A percentile compares a stretch with the other conserved stretches of the same genome.
These are phyloP conservation scores for Papilio protenor DNA, from an alignment of 2,888 invertebrate species.

Conservation along the genomic window DNA sequence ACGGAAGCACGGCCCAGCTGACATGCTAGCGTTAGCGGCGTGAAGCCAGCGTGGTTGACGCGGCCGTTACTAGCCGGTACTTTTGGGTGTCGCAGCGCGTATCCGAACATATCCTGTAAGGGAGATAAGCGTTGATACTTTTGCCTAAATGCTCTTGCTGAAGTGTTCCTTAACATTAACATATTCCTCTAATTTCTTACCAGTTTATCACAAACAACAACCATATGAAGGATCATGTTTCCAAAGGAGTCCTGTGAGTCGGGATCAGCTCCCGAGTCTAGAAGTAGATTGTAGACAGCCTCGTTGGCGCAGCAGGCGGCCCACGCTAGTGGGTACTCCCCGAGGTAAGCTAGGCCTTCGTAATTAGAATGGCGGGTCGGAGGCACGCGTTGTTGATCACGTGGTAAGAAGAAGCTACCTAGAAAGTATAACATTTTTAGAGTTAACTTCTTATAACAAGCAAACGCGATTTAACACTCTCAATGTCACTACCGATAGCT, in stretches of 20 bases:
- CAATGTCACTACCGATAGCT: slow-evolving; percentile 88
- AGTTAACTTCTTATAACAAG: not conserved
- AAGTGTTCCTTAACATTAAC: not conserved
- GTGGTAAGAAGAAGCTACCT: slow-evolving; percentile 96
- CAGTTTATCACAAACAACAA: slow-evolving; percentile 98
- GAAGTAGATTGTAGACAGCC: slow-evolving; percentile 97
- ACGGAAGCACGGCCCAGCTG: slow-evolving; percentile 98
- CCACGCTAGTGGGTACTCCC: slow-evolving; percentile 98
- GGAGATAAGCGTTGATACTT: not conserved
- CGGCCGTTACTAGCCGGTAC: slow-evolving; percentile 96
- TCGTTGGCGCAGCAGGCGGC: slow-evolving; percentile 99
- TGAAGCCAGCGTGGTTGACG: slow-evolving; percentile 94
- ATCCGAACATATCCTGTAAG: slow-evolving; percentile 97
- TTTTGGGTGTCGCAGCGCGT: slow-evolving; percentile 97
- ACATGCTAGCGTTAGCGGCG: slow-evolving; percentile 97
- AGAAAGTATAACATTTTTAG: slow-evolving; percentile 28
- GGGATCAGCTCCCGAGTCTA: slow-evolving; percentile 97
- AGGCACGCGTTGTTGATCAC: slow-evolving; percentile 94
- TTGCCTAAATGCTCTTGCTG: too few relatives aligned
- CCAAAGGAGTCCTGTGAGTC: slow-evolving; percentile 98
- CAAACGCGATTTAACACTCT: too few relatives aligned
- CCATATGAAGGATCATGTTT: slow-evolving; percentile 99
- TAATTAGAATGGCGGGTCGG: slow-evolving; percentile 95
- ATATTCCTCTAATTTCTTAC: slow-evolving; percentile 75
- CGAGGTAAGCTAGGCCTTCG: slow-evolving; percentile 98